Evolutionary conservation across 1,140 invertebrate genomes (phyloP).

Genomic region (Uloborus diversus): DNA sequence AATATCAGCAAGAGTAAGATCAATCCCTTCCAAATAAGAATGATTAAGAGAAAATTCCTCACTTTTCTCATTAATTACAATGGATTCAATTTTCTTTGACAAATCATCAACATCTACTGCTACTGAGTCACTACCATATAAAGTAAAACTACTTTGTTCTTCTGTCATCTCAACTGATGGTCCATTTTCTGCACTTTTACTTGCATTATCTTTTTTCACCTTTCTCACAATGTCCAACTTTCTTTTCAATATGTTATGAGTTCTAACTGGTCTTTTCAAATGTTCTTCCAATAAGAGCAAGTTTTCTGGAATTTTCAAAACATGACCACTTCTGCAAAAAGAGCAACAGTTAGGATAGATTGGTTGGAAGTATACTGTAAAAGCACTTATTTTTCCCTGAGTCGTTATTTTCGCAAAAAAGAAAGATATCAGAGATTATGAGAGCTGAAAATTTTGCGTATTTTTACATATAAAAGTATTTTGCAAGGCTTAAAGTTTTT

Average conservation of each 20-base stretch:
- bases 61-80: slow-evolving; percentile 34
- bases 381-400: too few relatives aligned
- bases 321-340: not conserved
- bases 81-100: slow-evolving; percentile 20
- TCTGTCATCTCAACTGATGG: not conserved
- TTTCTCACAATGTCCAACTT: slow-evolving; percentile 68
- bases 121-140: slow-evolving; percentile 23
- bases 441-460: too few relatives aligned
- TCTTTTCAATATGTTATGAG: slow-evolving; percentile 88
- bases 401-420: too few relatives aligned
- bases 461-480: too few relatives aligned
- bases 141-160: slow-evolving; percentile 24
- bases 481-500: too few relatives aligned
- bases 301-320: slow-evolving; percentile 69
- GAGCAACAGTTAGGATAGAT: too few relatives aligned
- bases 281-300: slow-evolving; percentile 84
- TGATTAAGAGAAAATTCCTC: slow-evolving; percentile 32
- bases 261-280: slow-evolving; percentile 80
- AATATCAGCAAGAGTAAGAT: slow-evolving; percentile 84
- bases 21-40: slow-evolving; percentile 75
- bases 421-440: too few relatives aligned
- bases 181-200: not conserved
- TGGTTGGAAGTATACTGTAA: too few relatives aligned
- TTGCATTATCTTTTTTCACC: slow-evolving; percentile 44
- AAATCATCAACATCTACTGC: slow-evolving; percentile 47